Evolutionary conservation across 2,797 vertebrate species (phyloP).

Genomic region (Gouania willdenowi): DNA sequence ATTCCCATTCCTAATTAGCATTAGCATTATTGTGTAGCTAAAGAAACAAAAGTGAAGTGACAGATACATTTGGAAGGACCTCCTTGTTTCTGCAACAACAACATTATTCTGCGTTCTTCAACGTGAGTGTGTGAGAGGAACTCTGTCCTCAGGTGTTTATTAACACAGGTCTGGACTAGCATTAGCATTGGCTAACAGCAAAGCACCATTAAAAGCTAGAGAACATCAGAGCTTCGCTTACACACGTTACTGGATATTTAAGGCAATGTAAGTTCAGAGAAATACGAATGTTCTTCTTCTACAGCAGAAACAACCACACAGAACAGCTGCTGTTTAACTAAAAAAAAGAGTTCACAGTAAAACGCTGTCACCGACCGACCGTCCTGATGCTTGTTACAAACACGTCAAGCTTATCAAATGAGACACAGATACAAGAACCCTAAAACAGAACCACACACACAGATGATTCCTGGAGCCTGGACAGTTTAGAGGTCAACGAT

Average conservation of each 20-base stretch:
- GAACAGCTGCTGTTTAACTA: neutral
- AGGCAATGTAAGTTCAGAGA: slow-evolving; percentile 67
- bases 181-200: slow-evolving; percentile 44
- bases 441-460: slow-evolving; percentile 24
- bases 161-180: slow-evolving; percentile 29
- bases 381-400: neutral
- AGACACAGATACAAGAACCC: slow-evolving; percentile 2
- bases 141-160: slow-evolving; percentile 23
- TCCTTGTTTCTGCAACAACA: no score
- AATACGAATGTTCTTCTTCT: slow-evolving; percentile 35
- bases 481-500: neutral
- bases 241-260: slow-evolving; percentile 65
- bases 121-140: no score
- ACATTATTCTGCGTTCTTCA: no score
- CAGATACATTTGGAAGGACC: no score
- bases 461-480: neutral
- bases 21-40: no score
- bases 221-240: slow-evolving; percentile 48
- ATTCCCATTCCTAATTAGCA: no score
- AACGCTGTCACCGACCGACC: no score
- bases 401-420: neutral
- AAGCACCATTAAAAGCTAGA: slow-evolving; percentile 57
- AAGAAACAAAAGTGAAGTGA: no score
- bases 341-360: no score
- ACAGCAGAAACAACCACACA: slow-evolving; percentile 6